Evolutionary conservation across 2,888 invertebrate species (phyloP).

Genomic region (Carterocephalus palaemon): DNA sequence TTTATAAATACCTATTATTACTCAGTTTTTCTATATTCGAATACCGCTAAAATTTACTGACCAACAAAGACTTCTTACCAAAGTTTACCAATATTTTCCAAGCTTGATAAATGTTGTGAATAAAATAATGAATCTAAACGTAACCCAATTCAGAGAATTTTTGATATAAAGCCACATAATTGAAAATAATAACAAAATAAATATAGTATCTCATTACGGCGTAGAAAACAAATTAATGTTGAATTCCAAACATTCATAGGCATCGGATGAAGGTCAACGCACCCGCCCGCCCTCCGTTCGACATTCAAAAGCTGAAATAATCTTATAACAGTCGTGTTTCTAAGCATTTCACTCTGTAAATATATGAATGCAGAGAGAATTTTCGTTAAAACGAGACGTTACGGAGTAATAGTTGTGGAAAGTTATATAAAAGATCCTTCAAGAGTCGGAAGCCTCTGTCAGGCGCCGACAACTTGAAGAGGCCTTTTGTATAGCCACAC

Average conservation of each 20-base stretch:
- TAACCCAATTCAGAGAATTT: no score
- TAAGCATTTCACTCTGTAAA: background rate
- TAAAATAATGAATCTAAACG: no score
- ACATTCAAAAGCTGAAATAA: slow-evolving; percentile 7
- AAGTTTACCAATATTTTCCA: no score
- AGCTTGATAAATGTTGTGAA: no score
- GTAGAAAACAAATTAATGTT: background rate
- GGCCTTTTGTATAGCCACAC: slow-evolving; percentile 27
- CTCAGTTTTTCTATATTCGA: no score
- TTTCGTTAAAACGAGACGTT: slow-evolving; percentile 18
- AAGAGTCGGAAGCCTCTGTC: slow-evolving; percentile 30
- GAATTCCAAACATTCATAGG: background rate
- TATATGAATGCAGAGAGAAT: slow-evolving; percentile 11
- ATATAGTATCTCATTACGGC: no score
- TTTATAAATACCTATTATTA: no score
- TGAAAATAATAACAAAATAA: no score
- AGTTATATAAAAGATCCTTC: slow-evolving; percentile 31
- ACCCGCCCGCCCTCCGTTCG: background rate
- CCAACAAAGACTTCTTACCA: no score
- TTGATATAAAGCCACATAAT: no score
- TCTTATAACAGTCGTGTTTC: slow-evolving; percentile 1
- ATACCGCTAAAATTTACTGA: no score
- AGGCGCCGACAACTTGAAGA: slow-evolving; percentile 27
- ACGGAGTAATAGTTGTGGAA: slow-evolving; percentile 24
- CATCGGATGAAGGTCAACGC: background rate